Evolutionary conservation across 2,888 invertebrate genomes (phyloP), one percentile per base, ranked within the genome.

Genomic region (Platypus cylindrus): DNA sequence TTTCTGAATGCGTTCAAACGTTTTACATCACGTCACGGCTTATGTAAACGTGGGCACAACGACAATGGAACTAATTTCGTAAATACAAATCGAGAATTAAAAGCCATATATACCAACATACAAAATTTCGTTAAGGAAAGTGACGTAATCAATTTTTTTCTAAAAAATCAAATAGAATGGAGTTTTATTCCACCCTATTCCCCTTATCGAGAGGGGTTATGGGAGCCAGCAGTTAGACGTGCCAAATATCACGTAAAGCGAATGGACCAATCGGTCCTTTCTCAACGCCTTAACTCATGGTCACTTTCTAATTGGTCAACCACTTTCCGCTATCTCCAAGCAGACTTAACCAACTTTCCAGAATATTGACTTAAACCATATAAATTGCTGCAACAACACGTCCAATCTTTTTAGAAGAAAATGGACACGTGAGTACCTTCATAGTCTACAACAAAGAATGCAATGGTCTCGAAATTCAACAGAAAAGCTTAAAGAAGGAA

Each of bases 21-120:
- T 17, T 44, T 44, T 38, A 27, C 40, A 1, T 16, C 38, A 12
- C 14, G 44, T n/a, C 27, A 40, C 2, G 44, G 44, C 5, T 17
- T 31, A 8, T 27, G 26, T 22, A 32, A 31, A 18, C 17, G 18
- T 4, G 37, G 41, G 4, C 41, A 35, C 27, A 36, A 34, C 11
- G 41, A 39, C 20, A 41, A 41, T 25, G 41, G 35, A 17, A 39
- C 37, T 8, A 43, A 41, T 22, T 41, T 41, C 17, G 34, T 38
- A 8, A 38, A 36, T n/a, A n/a, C n/a, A n/a, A n/a, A n/a, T n/a
- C n/a, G n/a, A n/a, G n/a, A n/a, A 35, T 30, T 38, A 13, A 30
- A 34, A 17, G 20, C 28, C 3, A 13, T 34, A 4, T 34, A 24
- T 14, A 5, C 18, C 2, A 9, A 30, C 11, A n/a, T 25, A 17